A percentile compares a stretch with the other conserved stretches of the same genome.
phyloP scores from a whole-genome alignment of 2,113 vertebrate species.

The Crotalus viridis region DNA sequence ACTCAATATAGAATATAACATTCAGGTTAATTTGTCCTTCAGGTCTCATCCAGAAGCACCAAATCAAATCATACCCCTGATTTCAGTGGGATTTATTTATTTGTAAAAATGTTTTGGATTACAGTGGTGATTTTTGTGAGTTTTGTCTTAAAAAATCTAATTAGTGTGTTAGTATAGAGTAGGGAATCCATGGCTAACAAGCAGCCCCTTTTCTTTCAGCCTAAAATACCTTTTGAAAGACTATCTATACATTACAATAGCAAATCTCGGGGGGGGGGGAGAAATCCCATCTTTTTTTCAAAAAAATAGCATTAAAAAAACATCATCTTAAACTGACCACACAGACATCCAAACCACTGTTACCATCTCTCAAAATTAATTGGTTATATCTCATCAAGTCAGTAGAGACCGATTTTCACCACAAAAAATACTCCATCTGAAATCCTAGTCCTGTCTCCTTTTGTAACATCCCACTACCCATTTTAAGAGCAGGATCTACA shows the following conservation, averaged over 20 bases:
- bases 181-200: not conserved
- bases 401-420: not conserved
- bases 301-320: not conserved
- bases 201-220: not conserved
- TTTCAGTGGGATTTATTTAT: not conserved
- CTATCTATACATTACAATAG: not conserved
- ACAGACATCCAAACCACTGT: not conserved
- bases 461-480: not conserved
- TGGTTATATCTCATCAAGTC: not conserved
- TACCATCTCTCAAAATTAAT: not conserved
- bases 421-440: not conserved
- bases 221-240: not conserved
- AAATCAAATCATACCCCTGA: not conserved
- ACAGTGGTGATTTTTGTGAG: not conserved
- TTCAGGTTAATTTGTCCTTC: not conserved
- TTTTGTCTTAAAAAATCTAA: not conserved
- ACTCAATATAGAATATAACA: not conserved
- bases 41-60: not conserved
- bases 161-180: not conserved
- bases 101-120: not conserved
- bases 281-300: not conserved
- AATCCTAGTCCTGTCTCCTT: not conserved
- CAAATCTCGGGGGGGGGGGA: not conserved
- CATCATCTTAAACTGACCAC: not conserved
- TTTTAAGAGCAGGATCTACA: not conserved